Base-by-base conservation (phyloP, 2,113 vertebrate genomes). In the Turdus rufiventris region DNA sequence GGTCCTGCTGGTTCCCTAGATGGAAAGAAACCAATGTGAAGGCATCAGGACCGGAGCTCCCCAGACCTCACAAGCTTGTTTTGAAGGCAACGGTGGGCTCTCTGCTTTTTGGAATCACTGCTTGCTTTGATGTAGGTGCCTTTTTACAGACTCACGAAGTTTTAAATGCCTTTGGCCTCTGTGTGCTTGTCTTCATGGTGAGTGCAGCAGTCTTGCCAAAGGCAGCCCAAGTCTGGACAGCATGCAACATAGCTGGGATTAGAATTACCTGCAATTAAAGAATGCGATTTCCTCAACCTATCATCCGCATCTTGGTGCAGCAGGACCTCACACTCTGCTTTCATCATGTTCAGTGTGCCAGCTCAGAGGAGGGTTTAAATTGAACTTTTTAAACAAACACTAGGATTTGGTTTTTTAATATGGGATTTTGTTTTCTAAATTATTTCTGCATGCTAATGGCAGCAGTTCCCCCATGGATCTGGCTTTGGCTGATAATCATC, bases 81-180 rank as follows among this genome's bases (percentile, higher is more conserved):
- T 21, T 34, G 68, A 79, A 92, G 36, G 40, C 42, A 31, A 2
- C 0, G 0, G 29, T 48, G 86, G 40, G 10, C 51, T 34, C 33
- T 74, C 34, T 0, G 1, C 10, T 1, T 58, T 72, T 63, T 9
- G n/a, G 31, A 61, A 65, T 45, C 4, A 0, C 67, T 0, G 0
- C 36, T 79, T 18, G 62, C 42, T 85, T 83, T 62, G 83, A 62
- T 63, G 33, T 36, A 36, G 29, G 38, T 45, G n/a, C 70, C 45
- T 53, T 14, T 2, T 53, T 36, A 24, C 61, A 57, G 78, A 38
- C 18, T 67, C 26, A 28, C 16, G 26, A 76, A 68, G 50, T 61
- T 85, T 77, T 83, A n/a, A 61, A 66, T 0, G 5, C 36, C 42
- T 91, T 57, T 73, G 62, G 36, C 78, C 24, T 26, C 3, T 9